Evolutionary conservation across 2,888 invertebrate species (phyloP).

Genomic region (Cephus pygmeus): DNA sequence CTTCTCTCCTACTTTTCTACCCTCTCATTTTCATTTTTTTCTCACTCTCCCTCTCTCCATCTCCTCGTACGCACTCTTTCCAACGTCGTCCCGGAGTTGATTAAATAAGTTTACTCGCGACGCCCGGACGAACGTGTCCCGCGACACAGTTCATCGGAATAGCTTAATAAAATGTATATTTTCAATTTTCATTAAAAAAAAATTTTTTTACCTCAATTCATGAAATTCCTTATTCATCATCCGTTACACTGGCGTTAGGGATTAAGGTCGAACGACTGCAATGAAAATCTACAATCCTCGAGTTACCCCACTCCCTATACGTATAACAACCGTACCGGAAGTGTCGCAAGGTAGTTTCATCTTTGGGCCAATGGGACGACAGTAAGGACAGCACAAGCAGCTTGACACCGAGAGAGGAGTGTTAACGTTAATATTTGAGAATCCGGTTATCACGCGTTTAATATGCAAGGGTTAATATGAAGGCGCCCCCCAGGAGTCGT

Average conservation of each 20-base stretch:
- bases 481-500: slow-evolving; percentile 64
- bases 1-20: slow-evolving; percentile 20
- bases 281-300: not conserved
- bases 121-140: slow-evolving; percentile 37
- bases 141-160: slow-evolving; percentile 27
- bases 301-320: not conserved
- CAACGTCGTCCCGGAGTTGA: slow-evolving; percentile 37
- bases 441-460: slow-evolving; percentile 62
- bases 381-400: not conserved
- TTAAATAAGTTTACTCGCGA: slow-evolving; percentile 46
- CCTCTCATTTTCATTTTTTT: slow-evolving; percentile 16
- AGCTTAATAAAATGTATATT: not conserved
- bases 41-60: slow-evolving; percentile 27
- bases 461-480: slow-evolving; percentile 65
- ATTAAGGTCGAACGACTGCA: not conserved
- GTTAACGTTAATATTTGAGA: slow-evolving; percentile 58
- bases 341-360: slow-evolving; percentile 34
- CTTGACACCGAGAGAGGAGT: not conserved
- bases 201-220: not conserved
- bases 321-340: not conserved
- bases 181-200: not conserved
- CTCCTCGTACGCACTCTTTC: slow-evolving; percentile 19
- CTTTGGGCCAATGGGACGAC: slow-evolving; percentile 36
- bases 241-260: not conserved
- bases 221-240: not conserved